These are phyloP conservation scores for Drosophila novamexicana DNA, from an alignment of 1,140 invertebrate genomes.

Conservation along the genomic window DNA sequence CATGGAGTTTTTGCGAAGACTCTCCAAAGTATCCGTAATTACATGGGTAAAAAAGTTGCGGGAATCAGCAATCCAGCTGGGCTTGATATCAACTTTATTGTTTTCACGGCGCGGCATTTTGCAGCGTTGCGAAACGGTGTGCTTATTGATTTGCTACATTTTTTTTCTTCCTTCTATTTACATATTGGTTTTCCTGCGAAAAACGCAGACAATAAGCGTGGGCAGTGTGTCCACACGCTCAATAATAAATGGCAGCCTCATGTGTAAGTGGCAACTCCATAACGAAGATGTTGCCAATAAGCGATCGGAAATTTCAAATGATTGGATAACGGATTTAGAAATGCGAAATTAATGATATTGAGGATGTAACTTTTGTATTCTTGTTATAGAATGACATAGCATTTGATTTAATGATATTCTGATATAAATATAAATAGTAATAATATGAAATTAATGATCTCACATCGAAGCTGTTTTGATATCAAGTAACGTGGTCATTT, in stretches of 20 bases:
- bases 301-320: neutral
- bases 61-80: conserved; percentile 7
- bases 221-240: neutral
- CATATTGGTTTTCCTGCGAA: neutral
- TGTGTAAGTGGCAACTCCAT: neutral
- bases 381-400: too few species aligned
- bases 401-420: too few species aligned
- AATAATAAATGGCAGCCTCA: neutral
- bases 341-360: too few species aligned
- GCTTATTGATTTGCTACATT: neutral
- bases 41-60: conserved; percentile 15
- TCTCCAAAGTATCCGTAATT: neutral
- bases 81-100: neutral
- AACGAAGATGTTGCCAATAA: neutral
- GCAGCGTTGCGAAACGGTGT: neutral
- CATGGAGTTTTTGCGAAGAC: neutral
- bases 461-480: neutral
- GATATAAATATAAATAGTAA: neutral
- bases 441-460: conserved; percentile 6
- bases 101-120: neutral
- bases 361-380: too few species aligned
- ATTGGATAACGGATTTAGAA: too few species aligned
- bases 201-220: too few species aligned
- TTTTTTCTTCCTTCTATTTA: neutral
- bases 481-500: conserved; percentile 14